Percentiles rank a stretch among this genome's conserved stretches.
phyloP scores from a whole-genome alignment of 1,140 invertebrate species.

The Drosophila auraria region DNA sequence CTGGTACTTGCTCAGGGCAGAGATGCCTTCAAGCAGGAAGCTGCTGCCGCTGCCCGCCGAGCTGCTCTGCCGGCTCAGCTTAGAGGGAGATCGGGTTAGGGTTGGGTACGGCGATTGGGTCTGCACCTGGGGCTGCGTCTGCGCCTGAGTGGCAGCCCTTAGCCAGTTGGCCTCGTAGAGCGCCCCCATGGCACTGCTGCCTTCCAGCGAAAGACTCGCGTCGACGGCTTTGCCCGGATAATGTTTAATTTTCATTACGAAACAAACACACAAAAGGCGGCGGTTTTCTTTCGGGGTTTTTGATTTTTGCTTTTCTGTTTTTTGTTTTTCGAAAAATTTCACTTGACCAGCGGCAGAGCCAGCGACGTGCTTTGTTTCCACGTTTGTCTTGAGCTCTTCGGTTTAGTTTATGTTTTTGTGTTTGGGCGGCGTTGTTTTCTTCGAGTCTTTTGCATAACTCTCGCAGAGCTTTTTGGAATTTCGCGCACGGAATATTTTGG shows the following conservation, averaged over 20 bases:
- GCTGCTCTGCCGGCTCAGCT: constrained; percentile 57
- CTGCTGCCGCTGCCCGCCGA: constrained; percentile 70
- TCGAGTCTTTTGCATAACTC: constrained; percentile 69
- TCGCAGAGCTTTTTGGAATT: constrained; percentile 50
- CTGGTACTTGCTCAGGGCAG: constrained; percentile 87
- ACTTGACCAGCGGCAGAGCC: constrained; percentile 43
- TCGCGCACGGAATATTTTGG: constrained; percentile 73
- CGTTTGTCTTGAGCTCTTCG: constrained; percentile 25
- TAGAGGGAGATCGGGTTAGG: constrained; percentile 11
- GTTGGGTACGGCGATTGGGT: constrained; percentile 70
- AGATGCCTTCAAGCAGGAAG: constrained; percentile 86
- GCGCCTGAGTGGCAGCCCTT: constrained; percentile 86
- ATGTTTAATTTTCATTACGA: constrained; percentile 91
- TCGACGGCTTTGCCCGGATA: constrained; percentile 92
- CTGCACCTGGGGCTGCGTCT: constrained; percentile 26
- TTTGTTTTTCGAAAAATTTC: constrained; percentile 50
- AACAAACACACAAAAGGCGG: constrained; percentile 7
- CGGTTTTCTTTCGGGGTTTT: constrained; percentile 13
- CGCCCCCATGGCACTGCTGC: constrained; percentile 89
- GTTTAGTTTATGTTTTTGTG: constrained; percentile 40
- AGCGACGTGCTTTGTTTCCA: constrained; percentile 66
- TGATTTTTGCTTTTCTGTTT: constrained; percentile 8
- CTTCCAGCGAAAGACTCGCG: constrained; percentile 87
- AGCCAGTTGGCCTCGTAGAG: constrained; percentile 94
- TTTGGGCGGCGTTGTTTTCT: constrained; percentile 21